Evolutionary conservation across 92 coral and sea anemone species (phyloP), one percentile per base, ranked within the genome.

Genomic region (Epizoanthus ramosus): DNA sequence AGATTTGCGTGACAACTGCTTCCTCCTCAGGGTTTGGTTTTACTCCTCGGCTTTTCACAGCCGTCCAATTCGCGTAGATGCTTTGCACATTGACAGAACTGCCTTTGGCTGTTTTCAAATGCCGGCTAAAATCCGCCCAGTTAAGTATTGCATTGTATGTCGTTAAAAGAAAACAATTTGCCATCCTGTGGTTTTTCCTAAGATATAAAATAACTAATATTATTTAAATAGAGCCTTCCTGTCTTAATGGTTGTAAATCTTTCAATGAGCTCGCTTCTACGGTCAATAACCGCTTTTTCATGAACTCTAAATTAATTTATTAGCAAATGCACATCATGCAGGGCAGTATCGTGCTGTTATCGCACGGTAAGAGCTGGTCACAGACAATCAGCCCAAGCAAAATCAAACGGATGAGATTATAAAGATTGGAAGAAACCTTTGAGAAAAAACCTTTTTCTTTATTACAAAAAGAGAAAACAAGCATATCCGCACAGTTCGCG

Each of bases 261-360:
- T 61, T 77, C 68, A 77, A 77, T 77, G 66, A 59, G 71, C 66
- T 61, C 24, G 82, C 70, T 8, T 77, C 53, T 60, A 77, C 82
- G 19, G 82, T 77, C 57, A 77, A 60, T 77, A 61, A 61, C 69
- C 68, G 71, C 45, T 67, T 61, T 47, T 60, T 77, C 57, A 43
- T 77, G 63, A 77, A 77, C 82, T 77, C 57, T 14, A 61, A 77
- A 77, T 61, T 77, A 77, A 61, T 77, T 61, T 65, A 77, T 77
- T 77, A 77, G 82, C 82, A 77, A 77, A 69, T 77, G 82, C 82
- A 77, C 82, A 77, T 69, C 82, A 77, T 77, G 82, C 57, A 8
- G 71, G 71, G 82, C 58, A 77, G 33, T 61, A 61, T 75, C 82
- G 18, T 77, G 82, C 82, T 77, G 82, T 60, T 77, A 39, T 41